These are phyloP conservation scores for Anoplophora glabripennis DNA, from an alignment of 1,140 invertebrate species.

Conservation along the genomic window DNA sequence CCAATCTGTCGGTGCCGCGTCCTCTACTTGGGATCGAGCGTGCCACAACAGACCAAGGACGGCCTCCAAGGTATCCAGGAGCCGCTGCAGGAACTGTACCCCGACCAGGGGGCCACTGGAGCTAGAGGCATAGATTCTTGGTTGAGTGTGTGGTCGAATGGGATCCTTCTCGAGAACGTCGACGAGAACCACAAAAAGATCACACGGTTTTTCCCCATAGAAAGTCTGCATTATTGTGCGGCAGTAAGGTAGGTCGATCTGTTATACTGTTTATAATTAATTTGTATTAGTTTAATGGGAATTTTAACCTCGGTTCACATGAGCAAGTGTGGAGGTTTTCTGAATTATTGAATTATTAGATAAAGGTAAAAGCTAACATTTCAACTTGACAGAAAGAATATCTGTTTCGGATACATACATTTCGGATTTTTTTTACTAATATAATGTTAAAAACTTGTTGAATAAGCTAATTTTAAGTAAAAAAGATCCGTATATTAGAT, in stretches of 20 bases:
- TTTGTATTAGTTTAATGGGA: too few relatives aligned
- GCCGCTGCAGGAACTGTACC: slow-evolving; percentile 93
- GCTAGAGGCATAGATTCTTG: slow-evolving; percentile 94
- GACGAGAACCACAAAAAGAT: slow-evolving; percentile 94
- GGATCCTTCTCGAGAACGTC: slow-evolving; percentile 92
- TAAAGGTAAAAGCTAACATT: too few relatives aligned
- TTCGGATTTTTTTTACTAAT: too few relatives aligned
- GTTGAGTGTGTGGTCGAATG: slow-evolving; percentile 96
- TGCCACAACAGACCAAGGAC: slow-evolving; percentile 96
- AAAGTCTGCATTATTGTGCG: slow-evolving; percentile 95
- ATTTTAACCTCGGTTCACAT: too few relatives aligned
- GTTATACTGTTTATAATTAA: neutral
- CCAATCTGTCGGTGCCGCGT: slow-evolving; percentile 95
- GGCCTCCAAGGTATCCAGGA: slow-evolving; percentile 97
- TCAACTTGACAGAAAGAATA: too few relatives aligned
- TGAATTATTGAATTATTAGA: too few relatives aligned
- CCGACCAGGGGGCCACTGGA: slow-evolving; percentile 81
- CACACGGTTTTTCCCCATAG: slow-evolving; percentile 95
- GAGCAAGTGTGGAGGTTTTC: too few relatives aligned
- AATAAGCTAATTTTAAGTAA: too few relatives aligned
- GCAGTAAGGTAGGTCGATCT: slow-evolving; percentile 78
- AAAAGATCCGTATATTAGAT: too few relatives aligned
- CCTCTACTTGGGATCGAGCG: slow-evolving; percentile 95
- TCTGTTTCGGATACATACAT: too few relatives aligned
- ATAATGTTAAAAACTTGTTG: too few relatives aligned